Evolutionary conservation across 2,797 vertebrate genomes (phyloP), one percentile per base, ranked within the genome.

Genomic region (Enteromius paludinosus): DNA sequence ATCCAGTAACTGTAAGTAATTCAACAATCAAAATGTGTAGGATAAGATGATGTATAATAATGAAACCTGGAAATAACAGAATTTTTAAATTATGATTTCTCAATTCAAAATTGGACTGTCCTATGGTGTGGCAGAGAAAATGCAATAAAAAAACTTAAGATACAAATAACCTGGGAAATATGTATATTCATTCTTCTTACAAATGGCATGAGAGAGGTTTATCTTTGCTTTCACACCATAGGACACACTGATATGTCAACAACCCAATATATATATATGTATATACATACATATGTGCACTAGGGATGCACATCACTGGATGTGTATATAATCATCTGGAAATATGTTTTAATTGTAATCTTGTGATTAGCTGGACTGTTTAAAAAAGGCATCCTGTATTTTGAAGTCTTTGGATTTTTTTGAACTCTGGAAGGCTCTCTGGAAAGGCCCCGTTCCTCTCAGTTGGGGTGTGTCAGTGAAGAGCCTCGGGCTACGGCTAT

Each of bases 401-500:
- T 56, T n/a, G 0, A 61, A 33, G 25, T n/a, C n/a, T n/a, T n/a
- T n/a, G n/a, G n/a, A n/a, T n/a, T n/a, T n/a, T n/a, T n/a, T n/a
- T 38, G 17, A 59, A 62, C 2, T n/a, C 7, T 70, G 68, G 18
- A 70, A 43, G 30, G 52, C 35, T 71, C 1, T 14, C 33, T 30
- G 25, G 25, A 71, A 71, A 61, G 56, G 66, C 52, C 41, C 33
- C 56, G 65, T 15, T 75, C 61, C 14, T 47, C 71, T 76, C 20
- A 2, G 47, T 43, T 73, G 33, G 73, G 85, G 85, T 72, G 85
- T 81, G 83, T 75, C 83, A 28, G 54, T 74, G 65, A 66, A 66
- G 30, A 77, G 65, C 77, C 72, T 70, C 41, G n/a, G 73, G 77
- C 73, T 12, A 23, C 1, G 2, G 33, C 52, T 70, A 25, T 84